A percentile compares a stretch with the other conserved stretches of the same genome.
Evolutionary conservation across 2,113 vertebrate species (phyloP).

Genomic region (Aythya baeri): DNA sequence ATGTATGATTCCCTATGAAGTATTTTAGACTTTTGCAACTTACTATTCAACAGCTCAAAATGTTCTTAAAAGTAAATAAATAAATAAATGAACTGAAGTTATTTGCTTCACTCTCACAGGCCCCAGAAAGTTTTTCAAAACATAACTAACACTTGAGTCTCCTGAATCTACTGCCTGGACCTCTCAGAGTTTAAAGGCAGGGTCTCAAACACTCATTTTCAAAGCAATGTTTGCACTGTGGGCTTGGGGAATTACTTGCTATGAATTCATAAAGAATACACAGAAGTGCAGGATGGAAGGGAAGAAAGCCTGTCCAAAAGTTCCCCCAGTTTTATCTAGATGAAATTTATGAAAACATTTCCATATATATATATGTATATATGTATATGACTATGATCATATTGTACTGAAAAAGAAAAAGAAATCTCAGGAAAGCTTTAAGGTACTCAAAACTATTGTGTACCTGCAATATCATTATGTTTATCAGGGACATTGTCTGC

Average conservation of each 20-base stretch:
- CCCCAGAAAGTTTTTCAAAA: not conserved
- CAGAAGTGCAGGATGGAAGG: not conserved
- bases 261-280: not conserved
- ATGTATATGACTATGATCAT: not conserved
- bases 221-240: not conserved
- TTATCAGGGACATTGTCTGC: not conserved
- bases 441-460: not conserved
- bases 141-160: rapidly evolving
- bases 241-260: not conserved
- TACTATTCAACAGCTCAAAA: not conserved
- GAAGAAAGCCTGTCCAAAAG: not conserved
- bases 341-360: not conserved
- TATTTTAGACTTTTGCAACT: not conserved
- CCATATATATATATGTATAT: too few relatives aligned
- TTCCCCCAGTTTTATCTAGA: not conserved
- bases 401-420: not conserved
- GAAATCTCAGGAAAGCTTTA: not conserved
- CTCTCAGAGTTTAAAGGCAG: not conserved
- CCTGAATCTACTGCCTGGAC: not conserved
- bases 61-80: not conserved
- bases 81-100: not conserved
- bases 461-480: not conserved
- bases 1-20: not conserved
- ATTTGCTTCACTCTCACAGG: not conserved
- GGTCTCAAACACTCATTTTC: not conserved